Base-by-base conservation (phyloP, 2,113 vertebrate species). In the Dicentrarchus labrax region DNA sequence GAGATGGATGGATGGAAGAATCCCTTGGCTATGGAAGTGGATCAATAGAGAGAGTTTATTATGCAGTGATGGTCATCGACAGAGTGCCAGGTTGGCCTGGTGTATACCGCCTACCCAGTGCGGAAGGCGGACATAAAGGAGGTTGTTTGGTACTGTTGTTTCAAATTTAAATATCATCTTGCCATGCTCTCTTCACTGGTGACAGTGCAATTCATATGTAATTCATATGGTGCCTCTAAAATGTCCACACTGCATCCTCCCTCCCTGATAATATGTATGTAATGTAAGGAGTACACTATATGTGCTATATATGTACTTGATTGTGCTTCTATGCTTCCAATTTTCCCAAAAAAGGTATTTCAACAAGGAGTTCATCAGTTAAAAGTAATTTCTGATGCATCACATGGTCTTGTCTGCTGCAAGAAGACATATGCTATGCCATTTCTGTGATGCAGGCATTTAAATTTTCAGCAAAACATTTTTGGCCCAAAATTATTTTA, bases 21-120 rank as follows among this genome's bases (percentile, higher is more conserved):
- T 91, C 88, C 73, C 74, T 88, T 92, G 92, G 92, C 91, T 76
- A 87, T 72, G 69, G 67, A 81, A 90, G 76, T 67, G 77, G 91
- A 95, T 95, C 94, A 91, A 95, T 95, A 83, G 65, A 83, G 80
- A 72, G 90, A 93, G 92, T 94, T 93, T 94, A 94, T 95, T 94
- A 93, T 92, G 87, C 90, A 86, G 90, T 88, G 90, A 93, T 88
- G 86, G 86, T 91, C 90, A 84, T 91, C 75, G 80, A 79, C 82
- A 89, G 80, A 80, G 78, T 22, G 88, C 82, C 80, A 88, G 76
- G 65, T 80, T 57, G 17, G 66, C 73, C 79, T 70, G 74, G 65
- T 80, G 59, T 50, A 50, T 41, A 57, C n/a, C 41, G 82, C 39
- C 43, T 48, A 72, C 72, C 71, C 19, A 47, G 54, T 71, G 66